Base-by-base conservation (phyloP, 2,113 vertebrate genomes). In the Oreochromis niloticus region DNA sequence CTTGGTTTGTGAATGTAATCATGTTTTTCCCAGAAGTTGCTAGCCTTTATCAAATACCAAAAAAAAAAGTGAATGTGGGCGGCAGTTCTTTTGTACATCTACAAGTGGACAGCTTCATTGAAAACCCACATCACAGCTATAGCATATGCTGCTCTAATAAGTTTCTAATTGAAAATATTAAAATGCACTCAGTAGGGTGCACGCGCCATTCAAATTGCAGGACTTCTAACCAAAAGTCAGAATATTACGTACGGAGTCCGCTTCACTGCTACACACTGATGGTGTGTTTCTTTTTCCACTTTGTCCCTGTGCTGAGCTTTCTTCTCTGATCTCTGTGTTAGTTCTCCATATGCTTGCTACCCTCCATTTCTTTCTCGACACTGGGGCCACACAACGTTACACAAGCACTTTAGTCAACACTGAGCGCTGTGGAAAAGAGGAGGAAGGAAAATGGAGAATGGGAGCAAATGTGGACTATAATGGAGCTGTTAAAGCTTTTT, bases 401-500 rank as follows among this genome's bases (percentile, higher is more conserved):
- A 85, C 83, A 82, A 82, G 75, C 85, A 63, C 78, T 83, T 81
- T 39, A 73, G 80, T 83, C 85, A 61, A 19, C 79, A 75, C 71
- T 30, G 84, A 82, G 75, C 11, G 3, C 78, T 56, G 27, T 55
- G 87, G 79, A 61, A 36, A 84, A 88, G 75, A 84, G 9, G 34
- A 39, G 22, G 78, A 43, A 30, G 46, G 27, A 68, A 41, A 54
- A 80, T 63, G 54, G 24, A 36, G 50, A 27, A 13, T 34, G 50
- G 75, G 19, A 79, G 19, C 59, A 57, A 85, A 80, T 30, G 7
- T 83, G 19, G 57, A 14, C 56, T 56, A 14, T 85, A 88, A 89
- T 87, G 48, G 83, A 88, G 73, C 55, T 83, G 63, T 87, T 89
- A 59, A 39, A 89, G 71, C 80, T 91, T 91, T 88, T 81, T 75